Percentiles rank a stretch among this genome's conserved stretches.
Conservation (phyloP, 2,113 vertebrate species). For the Equus quagga region DNA sequence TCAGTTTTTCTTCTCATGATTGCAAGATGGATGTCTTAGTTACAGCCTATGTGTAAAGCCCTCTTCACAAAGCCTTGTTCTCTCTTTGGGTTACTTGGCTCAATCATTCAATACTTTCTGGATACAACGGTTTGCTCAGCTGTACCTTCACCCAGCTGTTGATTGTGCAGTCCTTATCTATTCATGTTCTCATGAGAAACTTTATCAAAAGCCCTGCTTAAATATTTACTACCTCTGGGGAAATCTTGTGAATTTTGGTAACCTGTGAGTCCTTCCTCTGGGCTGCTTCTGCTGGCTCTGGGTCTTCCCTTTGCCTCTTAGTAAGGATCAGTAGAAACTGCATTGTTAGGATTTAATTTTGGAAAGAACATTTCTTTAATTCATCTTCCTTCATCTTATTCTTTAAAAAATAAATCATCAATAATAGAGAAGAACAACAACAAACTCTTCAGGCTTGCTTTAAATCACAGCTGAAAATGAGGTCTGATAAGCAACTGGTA, state of each 20-base stretch:
- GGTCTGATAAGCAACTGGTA: not conserved
- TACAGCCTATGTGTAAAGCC: too few species aligned
- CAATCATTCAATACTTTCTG: not conserved
- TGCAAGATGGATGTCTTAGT: too few species aligned
- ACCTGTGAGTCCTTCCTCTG: not conserved
- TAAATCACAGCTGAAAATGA: not conserved
- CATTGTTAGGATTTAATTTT: constrained; percentile 6
- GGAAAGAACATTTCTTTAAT: not conserved
- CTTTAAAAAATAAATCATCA: not conserved
- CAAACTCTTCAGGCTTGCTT: not conserved
- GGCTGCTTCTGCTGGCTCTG: not conserved
- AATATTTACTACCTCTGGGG: not conserved
- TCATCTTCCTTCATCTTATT: not conserved
- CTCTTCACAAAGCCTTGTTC: too few species aligned
- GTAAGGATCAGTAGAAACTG: not conserved
- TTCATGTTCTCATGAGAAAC: not conserved
- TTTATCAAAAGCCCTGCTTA: constrained; percentile 32
- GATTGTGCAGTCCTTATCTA: not conserved
- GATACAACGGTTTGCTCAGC: not conserved
- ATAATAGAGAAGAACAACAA: not conserved
- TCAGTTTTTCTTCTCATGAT: too few species aligned
- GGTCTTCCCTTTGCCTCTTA: not conserved
- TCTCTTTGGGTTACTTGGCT: not conserved
- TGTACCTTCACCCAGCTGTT: not conserved
- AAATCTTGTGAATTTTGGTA: not conserved